Percentiles rank a stretch among this genome's conserved stretches.
phyloP scores from a whole-genome alignment of 1,140 invertebrate species.

The Orius laevigatus region DNA sequence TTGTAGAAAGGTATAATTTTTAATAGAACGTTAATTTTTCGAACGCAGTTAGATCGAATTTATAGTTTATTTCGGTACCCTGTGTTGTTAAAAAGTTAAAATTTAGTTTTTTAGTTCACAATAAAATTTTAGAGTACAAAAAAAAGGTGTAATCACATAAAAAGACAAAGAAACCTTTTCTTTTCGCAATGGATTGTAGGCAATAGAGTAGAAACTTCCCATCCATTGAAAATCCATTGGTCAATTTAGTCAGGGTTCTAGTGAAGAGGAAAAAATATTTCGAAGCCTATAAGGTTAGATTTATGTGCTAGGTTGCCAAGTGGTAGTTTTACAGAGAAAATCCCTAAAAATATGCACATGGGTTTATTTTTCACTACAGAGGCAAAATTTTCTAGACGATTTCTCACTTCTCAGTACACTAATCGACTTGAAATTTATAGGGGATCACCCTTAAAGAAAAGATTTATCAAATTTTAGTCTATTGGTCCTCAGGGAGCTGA shows the following conservation, averaged over 20 bases:
- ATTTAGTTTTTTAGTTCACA: conserved; percentile 1
- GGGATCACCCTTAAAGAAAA: too few species aligned
- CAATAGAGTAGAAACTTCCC: conserved; percentile 2
- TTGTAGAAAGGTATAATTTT: conserved; percentile 12
- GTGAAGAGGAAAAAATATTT: too few species aligned
- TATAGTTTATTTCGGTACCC: conserved; percentile 3
- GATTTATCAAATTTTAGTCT: too few species aligned
- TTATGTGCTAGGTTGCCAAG: not conserved
- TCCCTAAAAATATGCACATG: not conserved
- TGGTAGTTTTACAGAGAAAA: conserved; percentile 12
- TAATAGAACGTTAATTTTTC: conserved; percentile 14
- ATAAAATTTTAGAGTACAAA: not conserved
- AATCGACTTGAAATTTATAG: too few species aligned
- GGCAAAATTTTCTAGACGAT: too few species aligned
- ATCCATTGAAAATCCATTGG: conserved; percentile 4
- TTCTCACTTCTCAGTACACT: too few species aligned
- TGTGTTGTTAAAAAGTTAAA: conserved; percentile 1
- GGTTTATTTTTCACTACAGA: too few species aligned
- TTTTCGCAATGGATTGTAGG: too few species aligned
- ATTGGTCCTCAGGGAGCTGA: too few species aligned
- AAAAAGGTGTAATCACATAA: conserved; percentile 3
- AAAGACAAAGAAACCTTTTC: not conserved
- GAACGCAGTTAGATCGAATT: conserved; percentile 17
- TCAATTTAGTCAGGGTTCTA: conserved; percentile 17
- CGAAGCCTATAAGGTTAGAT: conserved; percentile 15